Evolutionary conservation across 2,888 invertebrate species (phyloP), one percentile per base, ranked within the genome.

Genomic region (Tridacna gigas): DNA sequence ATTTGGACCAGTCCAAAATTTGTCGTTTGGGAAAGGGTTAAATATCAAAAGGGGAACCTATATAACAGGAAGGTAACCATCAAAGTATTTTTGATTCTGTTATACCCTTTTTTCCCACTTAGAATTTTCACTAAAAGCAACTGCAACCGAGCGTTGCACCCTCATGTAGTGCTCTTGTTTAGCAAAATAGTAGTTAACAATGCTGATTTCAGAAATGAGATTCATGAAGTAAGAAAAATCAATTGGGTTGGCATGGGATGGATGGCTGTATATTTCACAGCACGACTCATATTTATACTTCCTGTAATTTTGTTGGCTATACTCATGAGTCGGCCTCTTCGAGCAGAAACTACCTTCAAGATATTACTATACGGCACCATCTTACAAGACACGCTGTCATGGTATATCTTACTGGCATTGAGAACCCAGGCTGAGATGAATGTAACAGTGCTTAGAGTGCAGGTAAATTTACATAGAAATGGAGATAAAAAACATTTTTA

Each of bases 231-330:
- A 28, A 65, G n/a, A n/a, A 65, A 74, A 4, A 37, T 56, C 18
- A 45, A 20, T 13, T 26, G 22, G 25, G 12, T 81, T 7, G 7
- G 20, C 2, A 77, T 65, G 13, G n/a, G 22, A n/a, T 77, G 77
- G 81, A 71, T 71, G 71, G 71, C 48, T 51, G 13, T 71, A 51
- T 26, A 71, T 26, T 71, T 22, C 25, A 26, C 71, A 51, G 71
- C 26, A 13, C 71, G 51, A 11, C 22, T 22, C 22, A 2, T 51
- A 26, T 71, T 51, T 26, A 48, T 71, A 26, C 15, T 71, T 13
- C 71, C 71, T 47, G 71, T 71, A 1, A 51, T 71, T 71, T 5
- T 51, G 22, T 45, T 71, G 25, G 71, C 71, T 20, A 15, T 48
- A 3, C 2, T 48, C 5, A 51, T 48, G n/a, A 25, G 25, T 15